A percentile compares a stretch with the other conserved stretches of the same genome.
These are phyloP conservation scores for Temnothorax longispinosus DNA, from an alignment of 1,140 invertebrate genomes.

Conservation along the genomic window DNA sequence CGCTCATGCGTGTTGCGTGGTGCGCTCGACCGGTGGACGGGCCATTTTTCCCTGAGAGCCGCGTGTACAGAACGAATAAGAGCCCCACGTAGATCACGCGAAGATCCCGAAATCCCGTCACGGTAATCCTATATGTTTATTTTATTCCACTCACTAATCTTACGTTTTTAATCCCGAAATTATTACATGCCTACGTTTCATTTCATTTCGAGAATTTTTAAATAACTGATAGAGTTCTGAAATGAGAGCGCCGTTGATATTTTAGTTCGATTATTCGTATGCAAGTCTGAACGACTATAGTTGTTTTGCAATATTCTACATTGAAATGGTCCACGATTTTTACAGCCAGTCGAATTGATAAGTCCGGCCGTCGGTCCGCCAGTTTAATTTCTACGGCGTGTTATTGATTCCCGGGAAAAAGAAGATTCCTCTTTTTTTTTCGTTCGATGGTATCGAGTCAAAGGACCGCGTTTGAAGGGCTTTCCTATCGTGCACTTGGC, in stretches of 20 bases:
- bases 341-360: slow-evolving; percentile 27
- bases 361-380: not conserved
- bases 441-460: slow-evolving; percentile 19
- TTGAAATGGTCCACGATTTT: not conserved
- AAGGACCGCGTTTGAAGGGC: slow-evolving; percentile 34
- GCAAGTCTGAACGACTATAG: not conserved
- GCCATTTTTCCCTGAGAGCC: slow-evolving; percentile 31
- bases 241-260: not conserved
- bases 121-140: not conserved
- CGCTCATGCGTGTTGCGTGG: slow-evolving; percentile 57
- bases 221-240: not conserved
- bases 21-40: slow-evolving; percentile 16
- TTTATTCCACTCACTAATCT: not conserved
- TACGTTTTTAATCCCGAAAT: not conserved
- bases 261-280: not conserved
- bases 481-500: slow-evolving; percentile 19
- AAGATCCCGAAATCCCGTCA: not conserved
- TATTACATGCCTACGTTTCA: not conserved
- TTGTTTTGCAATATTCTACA: slow-evolving; percentile 10
- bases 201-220: not conserved
- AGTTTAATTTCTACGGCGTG: slow-evolving; percentile 48
- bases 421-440: slow-evolving; percentile 39
- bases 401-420: slow-evolving; percentile 49
- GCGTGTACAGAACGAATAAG: slow-evolving; percentile 18
- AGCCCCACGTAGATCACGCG: not conserved